These are phyloP conservation scores for Ophiothrix spiculata DNA, from an alignment of 35 echinoderm and acorn worm species.

Conservation along the genomic window DNA sequence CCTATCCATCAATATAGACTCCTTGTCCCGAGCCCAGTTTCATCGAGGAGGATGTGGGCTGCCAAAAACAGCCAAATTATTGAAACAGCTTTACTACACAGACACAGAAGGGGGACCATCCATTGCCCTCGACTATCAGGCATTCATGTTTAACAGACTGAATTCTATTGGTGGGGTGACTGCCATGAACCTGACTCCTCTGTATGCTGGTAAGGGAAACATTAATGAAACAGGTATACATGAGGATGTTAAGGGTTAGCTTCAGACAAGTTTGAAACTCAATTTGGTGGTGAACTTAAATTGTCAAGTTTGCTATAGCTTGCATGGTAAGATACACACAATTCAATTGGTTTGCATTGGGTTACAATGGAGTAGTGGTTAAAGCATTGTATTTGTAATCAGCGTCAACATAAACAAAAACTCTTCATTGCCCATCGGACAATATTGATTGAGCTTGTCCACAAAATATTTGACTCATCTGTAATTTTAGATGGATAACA, in stretches of 20 bases:
- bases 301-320: too few species aligned
- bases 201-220: conserved; percentile 83
- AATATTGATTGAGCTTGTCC: too few species aligned
- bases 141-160: conserved; percentile 64
- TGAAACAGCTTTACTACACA: conserved; percentile 54
- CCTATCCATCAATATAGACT: conserved; percentile 66
- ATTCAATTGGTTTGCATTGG: not conserved
- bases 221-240: not conserved
- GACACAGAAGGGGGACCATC: not conserved
- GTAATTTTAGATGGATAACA: too few species aligned
- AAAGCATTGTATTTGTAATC: too few species aligned
- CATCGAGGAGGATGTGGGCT: conserved; percentile 58
- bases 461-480: too few species aligned
- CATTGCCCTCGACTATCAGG: conserved; percentile 52
- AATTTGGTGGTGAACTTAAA: too few species aligned
- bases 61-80: conserved; percentile 48
- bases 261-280: not conserved
- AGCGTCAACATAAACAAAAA: too few species aligned
- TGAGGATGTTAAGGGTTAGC: not conserved
- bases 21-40: conserved; percentile 63
- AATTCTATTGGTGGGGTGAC: conserved; percentile 81
- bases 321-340: not conserved
- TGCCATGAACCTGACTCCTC: conserved; percentile 75
- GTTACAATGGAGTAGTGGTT: not conserved
- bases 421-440: too few species aligned